phyloP scores from a whole-genome alignment of 2,113 vertebrate genomes.

The Rhadina sibilatrix region DNA sequence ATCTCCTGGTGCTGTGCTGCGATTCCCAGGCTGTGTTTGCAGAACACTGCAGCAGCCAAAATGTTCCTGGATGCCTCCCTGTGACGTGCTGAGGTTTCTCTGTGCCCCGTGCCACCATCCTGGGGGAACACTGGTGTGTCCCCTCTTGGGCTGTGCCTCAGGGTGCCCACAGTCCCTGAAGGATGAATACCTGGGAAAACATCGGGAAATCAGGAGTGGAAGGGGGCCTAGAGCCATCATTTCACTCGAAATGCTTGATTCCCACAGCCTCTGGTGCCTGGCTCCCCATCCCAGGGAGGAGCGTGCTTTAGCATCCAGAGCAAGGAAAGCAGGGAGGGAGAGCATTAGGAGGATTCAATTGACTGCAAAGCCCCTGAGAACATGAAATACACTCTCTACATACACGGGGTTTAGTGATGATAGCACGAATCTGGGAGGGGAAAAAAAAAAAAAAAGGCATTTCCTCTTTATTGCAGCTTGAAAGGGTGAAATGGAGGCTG shows the following conservation, averaged over 20 bases:
- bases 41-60: accelerated
- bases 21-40: neutral
- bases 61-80: accelerated
- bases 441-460: neutral
- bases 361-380: neutral
- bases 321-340: neutral
- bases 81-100: neutral
- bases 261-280: neutral
- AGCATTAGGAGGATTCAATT: neutral
- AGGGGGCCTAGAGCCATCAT: neutral
- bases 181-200: neutral
- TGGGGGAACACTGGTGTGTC: accelerated
- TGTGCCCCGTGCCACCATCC: neutral
- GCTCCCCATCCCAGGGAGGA: accelerated
- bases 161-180: neutral
- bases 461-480: conserved; percentile 8
- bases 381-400: neutral
- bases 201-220: neutral
- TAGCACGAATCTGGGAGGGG: neutral
- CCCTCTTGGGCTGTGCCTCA: neutral
- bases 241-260: neutral
- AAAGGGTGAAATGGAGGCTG: neutral
- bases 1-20: neutral
- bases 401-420: neutral
- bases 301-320: accelerated